Percentiles rank a stretch among this genome's conserved stretches.
These are phyloP conservation scores for Thalpophila matura DNA, from an alignment of 2,888 invertebrate genomes.

Conservation along the genomic window DNA sequence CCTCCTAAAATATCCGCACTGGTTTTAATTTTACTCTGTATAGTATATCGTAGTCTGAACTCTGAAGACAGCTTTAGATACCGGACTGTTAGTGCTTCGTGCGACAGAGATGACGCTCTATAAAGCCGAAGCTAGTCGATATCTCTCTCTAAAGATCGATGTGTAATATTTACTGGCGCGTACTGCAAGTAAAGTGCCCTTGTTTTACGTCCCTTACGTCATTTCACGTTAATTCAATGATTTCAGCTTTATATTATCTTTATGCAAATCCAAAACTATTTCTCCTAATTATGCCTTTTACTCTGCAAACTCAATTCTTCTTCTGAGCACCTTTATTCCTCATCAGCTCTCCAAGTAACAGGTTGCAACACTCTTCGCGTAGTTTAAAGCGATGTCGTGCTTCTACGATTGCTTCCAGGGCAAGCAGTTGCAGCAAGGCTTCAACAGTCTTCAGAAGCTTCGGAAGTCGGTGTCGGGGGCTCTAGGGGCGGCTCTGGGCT, in stretches of 20 bases:
- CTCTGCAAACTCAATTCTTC: constrained; percentile 13
- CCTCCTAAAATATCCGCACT: too few species aligned
- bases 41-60: too few species aligned
- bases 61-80: too few species aligned
- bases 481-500: constrained; percentile 87
- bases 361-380: constrained; percentile 73
- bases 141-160: too few species aligned
- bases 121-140: too few species aligned
- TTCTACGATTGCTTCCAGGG: constrained; percentile 90
- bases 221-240: not conserved
- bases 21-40: too few species aligned
- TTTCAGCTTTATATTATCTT: constrained; percentile 13
- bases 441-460: constrained; percentile 93
- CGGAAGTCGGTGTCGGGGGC: constrained; percentile 93
- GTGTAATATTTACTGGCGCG: too few species aligned
- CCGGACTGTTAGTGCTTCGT: too few species aligned
- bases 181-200: not conserved
- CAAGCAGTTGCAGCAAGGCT: constrained; percentile 88
- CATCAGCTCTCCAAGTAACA: constrained; percentile 72
- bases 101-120: too few species aligned
- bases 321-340: constrained; percentile 82
- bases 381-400: constrained; percentile 90
- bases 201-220: not conserved
- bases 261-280: not conserved
- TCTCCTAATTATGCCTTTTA: not conserved